phyloP scores from a whole-genome alignment of 1,140 invertebrate genomes.

The fruit fly (Drosophila melanogaster) region Release_6_plus_ISO1_MT NT_033777.3:31601501-31602000 shows the following conservation, averaged over 20 bases:
- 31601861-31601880: constrained; percentile 76
- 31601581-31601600: constrained; percentile 49
- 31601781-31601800: constrained; percentile 8
- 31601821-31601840: constrained; percentile 79
- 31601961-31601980: constrained; percentile 72
- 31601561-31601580: constrained; percentile 27
- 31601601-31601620: constrained; percentile 51
- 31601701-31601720: constrained; percentile 80
- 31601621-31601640: constrained; percentile 83
- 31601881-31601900: constrained; percentile 65
- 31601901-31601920: constrained; percentile 29
- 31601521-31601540: constrained; percentile 68
- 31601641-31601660: constrained; percentile 84
- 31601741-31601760: constrained; percentile 41
- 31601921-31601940: constrained; percentile 23
- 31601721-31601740: constrained; percentile 53
- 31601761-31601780: neutral
- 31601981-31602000: constrained; percentile 83
- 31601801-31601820: constrained; percentile 35
- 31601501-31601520: constrained; percentile 69
- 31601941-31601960: constrained; percentile 45
- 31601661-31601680: constrained; percentile 84
- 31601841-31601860: constrained; percentile 74
- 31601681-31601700: constrained; percentile 84
- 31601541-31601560: constrained; percentile 47